These are phyloP conservation scores for Rhyzopertha dominica DNA, from an alignment of 1,140 invertebrate species.

Conservation along the genomic window DNA sequence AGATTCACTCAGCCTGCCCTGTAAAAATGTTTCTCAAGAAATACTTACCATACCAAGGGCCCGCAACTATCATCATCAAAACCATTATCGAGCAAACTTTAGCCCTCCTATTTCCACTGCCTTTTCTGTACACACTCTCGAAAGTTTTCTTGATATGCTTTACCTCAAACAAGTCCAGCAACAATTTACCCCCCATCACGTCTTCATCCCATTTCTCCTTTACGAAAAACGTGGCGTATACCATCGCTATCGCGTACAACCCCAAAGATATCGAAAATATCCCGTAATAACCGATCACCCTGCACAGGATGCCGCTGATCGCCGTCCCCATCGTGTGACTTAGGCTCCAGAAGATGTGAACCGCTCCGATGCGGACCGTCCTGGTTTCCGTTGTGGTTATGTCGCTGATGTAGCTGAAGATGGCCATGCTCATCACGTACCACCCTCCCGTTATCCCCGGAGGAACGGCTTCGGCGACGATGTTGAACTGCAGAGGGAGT, in stretches of 20 bases:
- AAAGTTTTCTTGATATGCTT: slow-evolving; percentile 33
- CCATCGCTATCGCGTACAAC: slow-evolving; percentile 30
- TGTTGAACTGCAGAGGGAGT: slow-evolving; percentile 51
- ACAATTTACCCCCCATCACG: too few species aligned
- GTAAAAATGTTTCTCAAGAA: too few species aligned
- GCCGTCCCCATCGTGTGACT: slow-evolving; percentile 51
- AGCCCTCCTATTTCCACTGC: slow-evolving; percentile 24
- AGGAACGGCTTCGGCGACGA: slow-evolving; percentile 53
- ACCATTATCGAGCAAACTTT: slow-evolving; percentile 36
- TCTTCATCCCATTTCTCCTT: too few species aligned
- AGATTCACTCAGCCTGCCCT: too few species aligned
- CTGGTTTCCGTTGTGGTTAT: slow-evolving; percentile 54
- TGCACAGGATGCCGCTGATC: slow-evolving; percentile 50
- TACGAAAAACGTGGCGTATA: slow-evolving; percentile 32
- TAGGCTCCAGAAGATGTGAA: slow-evolving; percentile 48
- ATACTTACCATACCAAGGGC: slow-evolving; percentile 39
- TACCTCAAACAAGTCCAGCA: slow-evolving; percentile 37
- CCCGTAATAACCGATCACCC: slow-evolving; percentile 53
- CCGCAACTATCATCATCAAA: slow-evolving; percentile 36
- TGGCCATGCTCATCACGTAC: slow-evolving; percentile 57
- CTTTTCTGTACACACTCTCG: slow-evolving; percentile 29
- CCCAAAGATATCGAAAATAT: slow-evolving; percentile 48
- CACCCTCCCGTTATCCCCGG: slow-evolving; percentile 54
- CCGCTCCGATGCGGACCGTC: slow-evolving; percentile 53
- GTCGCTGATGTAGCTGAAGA: slow-evolving; percentile 58